Conservation (phyloP, 2,888 invertebrate species). For the Coelopa pilipes region DNA sequence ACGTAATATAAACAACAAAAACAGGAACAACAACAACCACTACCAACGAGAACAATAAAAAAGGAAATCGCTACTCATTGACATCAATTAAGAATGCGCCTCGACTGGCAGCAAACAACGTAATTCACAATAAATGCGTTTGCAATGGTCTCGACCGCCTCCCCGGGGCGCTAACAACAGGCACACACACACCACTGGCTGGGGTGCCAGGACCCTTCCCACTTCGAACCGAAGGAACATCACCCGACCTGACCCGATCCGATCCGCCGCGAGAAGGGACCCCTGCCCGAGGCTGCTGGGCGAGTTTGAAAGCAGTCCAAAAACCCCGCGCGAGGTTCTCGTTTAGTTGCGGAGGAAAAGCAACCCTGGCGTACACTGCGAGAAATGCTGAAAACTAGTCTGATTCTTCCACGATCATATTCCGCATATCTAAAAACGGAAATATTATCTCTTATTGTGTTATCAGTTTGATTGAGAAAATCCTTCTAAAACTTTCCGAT, state of each 20-base stretch:
- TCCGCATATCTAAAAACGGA: too few relatives aligned
- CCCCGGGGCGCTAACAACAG: conserved; percentile 28
- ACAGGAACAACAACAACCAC: not conserved
- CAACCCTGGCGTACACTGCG: conserved; percentile 21
- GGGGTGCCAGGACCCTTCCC: not conserved
- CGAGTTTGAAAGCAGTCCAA: conserved; percentile 32
- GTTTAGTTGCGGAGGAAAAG: not conserved
- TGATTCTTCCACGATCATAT: too few relatives aligned
- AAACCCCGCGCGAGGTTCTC: conserved; percentile 10
- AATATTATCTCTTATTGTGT: too few relatives aligned
- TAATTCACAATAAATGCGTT: conserved; percentile 60
- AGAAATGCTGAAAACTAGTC: not conserved
- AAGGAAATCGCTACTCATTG: conserved; percentile 55
- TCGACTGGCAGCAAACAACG: conserved; percentile 59
- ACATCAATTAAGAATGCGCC: conserved; percentile 62
- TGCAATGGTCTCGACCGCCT: conserved; percentile 43
- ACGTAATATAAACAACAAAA: not conserved
- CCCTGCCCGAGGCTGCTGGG: conserved; percentile 18
- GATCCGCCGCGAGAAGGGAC: not conserved
- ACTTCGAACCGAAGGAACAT: not conserved
- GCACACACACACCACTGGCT: too few relatives aligned
- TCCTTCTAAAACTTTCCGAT: not conserved
- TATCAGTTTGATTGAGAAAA: too few relatives aligned
- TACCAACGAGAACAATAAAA: not conserved
- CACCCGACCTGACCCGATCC: not conserved